A percentile compares a stretch with the other conserved stretches of the same genome.
These are phyloP conservation scores for Baryphthengus martii DNA, from an alignment of 2,113 vertebrate genomes.

Conservation along the genomic window DNA sequence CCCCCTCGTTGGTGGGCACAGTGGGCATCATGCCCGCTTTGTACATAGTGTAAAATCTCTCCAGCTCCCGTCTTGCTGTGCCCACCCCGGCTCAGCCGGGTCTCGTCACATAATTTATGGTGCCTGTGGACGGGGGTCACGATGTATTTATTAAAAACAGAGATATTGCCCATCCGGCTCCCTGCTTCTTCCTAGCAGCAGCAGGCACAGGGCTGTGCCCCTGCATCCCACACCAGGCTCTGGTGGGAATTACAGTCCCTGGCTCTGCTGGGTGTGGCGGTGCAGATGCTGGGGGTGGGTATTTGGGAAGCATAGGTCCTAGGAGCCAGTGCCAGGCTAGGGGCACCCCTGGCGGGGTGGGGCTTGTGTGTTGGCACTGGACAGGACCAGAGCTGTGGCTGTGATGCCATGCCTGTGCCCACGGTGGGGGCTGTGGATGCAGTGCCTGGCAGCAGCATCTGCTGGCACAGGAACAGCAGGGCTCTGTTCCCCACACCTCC, in stretches of 20 bases:
- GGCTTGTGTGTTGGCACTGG: not conserved
- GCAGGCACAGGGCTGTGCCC: not conserved
- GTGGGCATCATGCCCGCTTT: not conserved
- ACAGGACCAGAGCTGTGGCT: not conserved
- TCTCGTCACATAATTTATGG: conserved; percentile 59
- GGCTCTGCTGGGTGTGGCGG: not conserved
- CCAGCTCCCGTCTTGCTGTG: not conserved
- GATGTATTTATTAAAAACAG: conserved; percentile 68
- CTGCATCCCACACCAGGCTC: fast-evolving
- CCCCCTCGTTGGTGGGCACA: fast-evolving
- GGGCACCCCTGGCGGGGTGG: too few species aligned
- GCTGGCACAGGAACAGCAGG: not conserved
- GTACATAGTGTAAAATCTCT: conserved; percentile 65
- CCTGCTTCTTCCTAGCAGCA: not conserved
- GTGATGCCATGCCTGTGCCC: not conserved
- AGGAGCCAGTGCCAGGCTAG: not conserved
- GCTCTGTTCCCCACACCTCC: not conserved
- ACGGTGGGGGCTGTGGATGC: fast-evolving
- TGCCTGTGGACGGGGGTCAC: not conserved
- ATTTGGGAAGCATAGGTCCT: fast-evolving
- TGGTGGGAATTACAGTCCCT: not conserved
- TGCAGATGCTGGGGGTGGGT: fast-evolving
- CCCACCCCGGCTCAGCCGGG: fast-evolving
- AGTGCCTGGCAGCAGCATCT: not conserved
- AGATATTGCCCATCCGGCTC: not conserved